Evolutionary conservation across 2,888 invertebrate species (phyloP).

Genomic region (Lycia hirtaria): DNA sequence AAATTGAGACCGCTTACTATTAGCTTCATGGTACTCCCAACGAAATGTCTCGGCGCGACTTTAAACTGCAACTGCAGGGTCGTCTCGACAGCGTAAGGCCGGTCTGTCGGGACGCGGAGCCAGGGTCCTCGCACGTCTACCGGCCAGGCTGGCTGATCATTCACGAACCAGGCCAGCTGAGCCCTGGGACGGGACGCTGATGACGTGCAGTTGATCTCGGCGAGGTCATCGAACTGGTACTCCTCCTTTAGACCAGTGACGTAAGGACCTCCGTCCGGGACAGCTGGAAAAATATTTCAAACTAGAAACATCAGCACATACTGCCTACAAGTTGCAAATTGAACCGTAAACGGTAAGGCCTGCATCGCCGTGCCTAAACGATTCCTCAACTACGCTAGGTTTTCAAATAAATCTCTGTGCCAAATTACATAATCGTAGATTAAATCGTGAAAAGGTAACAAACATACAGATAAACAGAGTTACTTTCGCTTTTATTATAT

Average conservation of each 20-base stretch:
- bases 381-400: no score
- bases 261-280: slow-evolving; percentile 91
- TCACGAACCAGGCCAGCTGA: slow-evolving; percentile 92
- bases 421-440: no score
- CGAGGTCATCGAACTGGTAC: slow-evolving; percentile 90
- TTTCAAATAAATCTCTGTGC: no score
- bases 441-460: no score
- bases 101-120: slow-evolving; percentile 74
- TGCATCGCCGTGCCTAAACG: no score
- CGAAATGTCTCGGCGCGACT: slow-evolving; percentile 90
- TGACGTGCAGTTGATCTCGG: slow-evolving; percentile 92
- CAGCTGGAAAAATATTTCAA: no score
- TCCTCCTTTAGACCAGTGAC: slow-evolving; percentile 91
- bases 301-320: no score
- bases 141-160: slow-evolving; percentile 87
- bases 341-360: no score
- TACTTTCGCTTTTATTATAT: no score
- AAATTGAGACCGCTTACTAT: slow-evolving; percentile 80
- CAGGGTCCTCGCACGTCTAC: slow-evolving; percentile 81
- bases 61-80: slow-evolving; percentile 90
- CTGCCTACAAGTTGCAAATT: no score
- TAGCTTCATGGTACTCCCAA: slow-evolving; percentile 91
- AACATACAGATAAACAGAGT: no score
- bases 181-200: slow-evolving; percentile 92
- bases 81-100: slow-evolving; percentile 88